Conservation (phyloP, 2,113 vertebrate genomes). For the Myrmecobius fasciatus region DNA sequence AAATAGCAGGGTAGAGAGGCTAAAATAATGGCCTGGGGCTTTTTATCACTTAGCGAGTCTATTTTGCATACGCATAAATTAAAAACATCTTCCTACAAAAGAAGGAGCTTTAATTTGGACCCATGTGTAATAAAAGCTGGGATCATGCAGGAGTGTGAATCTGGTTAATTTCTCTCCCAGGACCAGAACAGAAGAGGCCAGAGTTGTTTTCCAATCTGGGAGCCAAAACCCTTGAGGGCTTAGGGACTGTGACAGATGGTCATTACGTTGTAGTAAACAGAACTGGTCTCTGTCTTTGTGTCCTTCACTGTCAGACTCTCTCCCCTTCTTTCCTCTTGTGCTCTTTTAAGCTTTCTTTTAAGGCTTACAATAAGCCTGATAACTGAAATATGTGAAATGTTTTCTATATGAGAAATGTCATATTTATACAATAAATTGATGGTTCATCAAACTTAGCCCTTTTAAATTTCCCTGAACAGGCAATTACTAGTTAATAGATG, state of each 20-base stretch:
- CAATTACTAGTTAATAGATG: not conserved
- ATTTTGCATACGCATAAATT: not conserved
- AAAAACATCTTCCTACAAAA: constrained; percentile 27
- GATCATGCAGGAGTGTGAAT: not conserved
- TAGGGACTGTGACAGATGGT: constrained; percentile 54
- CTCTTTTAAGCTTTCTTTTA: not conserved
- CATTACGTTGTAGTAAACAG: not conserved
- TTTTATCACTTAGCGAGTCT: not conserved
- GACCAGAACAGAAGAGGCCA: constrained; percentile 24
- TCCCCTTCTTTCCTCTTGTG: not conserved
- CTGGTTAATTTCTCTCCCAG: constrained; percentile 45
- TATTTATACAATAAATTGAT: constrained; percentile 19
- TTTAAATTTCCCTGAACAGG: not conserved
- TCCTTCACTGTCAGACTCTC: rapidly evolving
- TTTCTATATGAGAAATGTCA: not conserved
- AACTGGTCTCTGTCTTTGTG: not conserved
- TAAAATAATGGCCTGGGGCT: not conserved
- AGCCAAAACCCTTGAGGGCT: constrained; percentile 62
- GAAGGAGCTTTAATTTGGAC: constrained; percentile 20
- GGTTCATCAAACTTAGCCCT: not conserved
- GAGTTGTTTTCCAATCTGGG: constrained; percentile 38
- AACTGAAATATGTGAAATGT: constrained; percentile 7
- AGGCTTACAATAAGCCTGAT: constrained; percentile 11
- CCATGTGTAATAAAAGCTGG: constrained; percentile 50
- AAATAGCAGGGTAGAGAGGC: too few species aligned